Conservation (phyloP, 2,797 vertebrate species). For the Galagoides demidoff region DNA sequence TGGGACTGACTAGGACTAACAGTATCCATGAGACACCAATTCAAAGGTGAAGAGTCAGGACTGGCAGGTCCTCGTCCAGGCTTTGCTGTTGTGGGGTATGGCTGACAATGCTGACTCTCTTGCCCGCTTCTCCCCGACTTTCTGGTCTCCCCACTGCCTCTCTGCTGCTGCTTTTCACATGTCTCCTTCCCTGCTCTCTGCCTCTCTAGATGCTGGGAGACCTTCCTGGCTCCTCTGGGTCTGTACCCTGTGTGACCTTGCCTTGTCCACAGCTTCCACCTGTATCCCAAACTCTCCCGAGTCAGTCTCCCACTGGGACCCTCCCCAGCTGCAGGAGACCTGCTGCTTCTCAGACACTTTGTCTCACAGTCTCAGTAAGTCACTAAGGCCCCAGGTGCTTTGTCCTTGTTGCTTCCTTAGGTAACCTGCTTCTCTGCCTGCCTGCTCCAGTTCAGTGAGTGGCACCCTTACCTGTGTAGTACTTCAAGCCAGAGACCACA, state of each 20-base stretch:
- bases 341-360: not conserved
- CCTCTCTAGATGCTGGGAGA: not conserved
- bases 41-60: not conserved
- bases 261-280: not conserved
- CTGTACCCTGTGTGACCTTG: not conserved
- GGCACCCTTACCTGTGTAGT: no score
- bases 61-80: rapidly evolving
- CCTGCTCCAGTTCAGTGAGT: not conserved
- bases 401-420: not conserved
- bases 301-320: rapidly evolving
- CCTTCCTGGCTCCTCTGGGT: not conserved
- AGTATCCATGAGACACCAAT: not conserved
- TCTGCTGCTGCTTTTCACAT: not conserved
- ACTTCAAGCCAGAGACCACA: not conserved
- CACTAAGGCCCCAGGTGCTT: not conserved
- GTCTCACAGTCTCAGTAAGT: not conserved
- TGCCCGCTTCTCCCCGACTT: not conserved
- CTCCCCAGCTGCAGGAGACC: no score
- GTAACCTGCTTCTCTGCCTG: not conserved
- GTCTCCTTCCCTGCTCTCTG: not conserved
- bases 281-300: not conserved
- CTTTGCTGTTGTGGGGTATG: not conserved
- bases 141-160: not conserved
- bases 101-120: not conserved
- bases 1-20: not conserved